A percentile compares a stretch with the other conserved stretches of the same genome.
Conservation (phyloP, 92 coral and sea anemone genomes). For the Porites evermanni region DNA sequence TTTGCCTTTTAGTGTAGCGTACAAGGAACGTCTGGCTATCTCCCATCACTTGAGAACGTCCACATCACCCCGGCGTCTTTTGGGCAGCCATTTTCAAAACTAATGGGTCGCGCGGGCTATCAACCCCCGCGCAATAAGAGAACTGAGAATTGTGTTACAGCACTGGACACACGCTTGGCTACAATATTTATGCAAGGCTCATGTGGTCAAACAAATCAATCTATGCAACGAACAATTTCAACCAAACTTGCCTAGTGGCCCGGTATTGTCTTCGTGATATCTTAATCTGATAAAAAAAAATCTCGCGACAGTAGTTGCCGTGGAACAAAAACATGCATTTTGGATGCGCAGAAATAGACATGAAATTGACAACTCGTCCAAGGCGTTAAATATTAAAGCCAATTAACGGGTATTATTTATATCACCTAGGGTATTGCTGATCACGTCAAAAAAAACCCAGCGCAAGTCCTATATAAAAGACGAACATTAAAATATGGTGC, state of each 20-base stretch:
- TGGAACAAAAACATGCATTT: conserved; percentile 39
- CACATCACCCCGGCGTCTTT: conserved; percentile 34
- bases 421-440: neutral
- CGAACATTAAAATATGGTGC: neutral
- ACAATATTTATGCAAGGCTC: conserved; percentile 54
- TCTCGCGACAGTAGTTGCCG: conserved; percentile 43
- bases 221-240: neutral
- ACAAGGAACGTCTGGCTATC: conserved; percentile 86
- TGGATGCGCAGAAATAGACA: conserved; percentile 37
- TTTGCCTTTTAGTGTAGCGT: conserved; percentile 87
- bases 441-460: neutral
- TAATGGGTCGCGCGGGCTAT: neutral
- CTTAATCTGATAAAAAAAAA: conserved; percentile 38
- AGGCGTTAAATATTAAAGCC: conserved; percentile 44
- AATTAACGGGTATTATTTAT: conserved; percentile 29
- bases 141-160: neutral
- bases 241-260: neutral
- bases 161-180: neutral
- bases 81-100: conserved; percentile 24
- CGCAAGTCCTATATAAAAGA: conserved; percentile 7
- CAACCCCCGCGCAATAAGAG: conserved; percentile 7
- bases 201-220: conserved; percentile 52
- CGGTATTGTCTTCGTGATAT: conserved; percentile 12
- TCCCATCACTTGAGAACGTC: conserved; percentile 43
- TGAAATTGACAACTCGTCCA: conserved; percentile 31